Evolutionary conservation across 2,888 invertebrate genomes (phyloP), one percentile per base, ranked within the genome.

Genomic region (Apamea sordens): DNA sequence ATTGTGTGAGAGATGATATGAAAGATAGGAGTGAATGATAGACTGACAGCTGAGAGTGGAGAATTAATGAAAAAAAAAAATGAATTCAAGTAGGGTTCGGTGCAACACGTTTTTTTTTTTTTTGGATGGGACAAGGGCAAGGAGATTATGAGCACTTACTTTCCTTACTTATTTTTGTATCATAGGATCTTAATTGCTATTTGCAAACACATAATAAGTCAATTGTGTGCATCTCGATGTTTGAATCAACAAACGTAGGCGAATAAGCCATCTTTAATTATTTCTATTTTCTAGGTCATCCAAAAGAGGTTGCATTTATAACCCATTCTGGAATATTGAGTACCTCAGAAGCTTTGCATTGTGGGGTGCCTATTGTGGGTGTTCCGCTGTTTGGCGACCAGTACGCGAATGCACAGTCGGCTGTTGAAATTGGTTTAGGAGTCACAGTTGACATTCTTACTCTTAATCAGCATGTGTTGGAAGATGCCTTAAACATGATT

Each of bases 361-460:
- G 90, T 78, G 92, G 92, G n/a, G 89, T 91, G 13, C 92, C 97
- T 47, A 92, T 96, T 63, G 87, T 97, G 13, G 93, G 95, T 69
- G 94, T 97, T 88, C 97, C 97, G 21, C 94, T 97, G 76, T 97
- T 95, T 88, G 97, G 97, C 21, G 97, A 97, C 87, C 97, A 97
- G 88, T 94, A 94, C 85, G 93, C 94, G 2, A 97, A 97, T 89
- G 96, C 97, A 32, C 92, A 91, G 68, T 94, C 95, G 2, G 90
- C 96, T 10, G 93, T 94, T 85, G 95, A 95, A 73, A 93, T 90
- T 73, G 97, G 97, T 3, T 94, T 95, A 2, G 97, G 96, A 53
- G 93, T 96, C 53, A 92, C 94, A 21, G 84, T 97, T 24, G 91
- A 95, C 73, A 75, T 90, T 41, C 92, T 70, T 32, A 80, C 78